These are phyloP conservation scores for Megaceryle torquata DNA, from an alignment of 2,113 vertebrate species.

Conservation along the genomic window DNA sequence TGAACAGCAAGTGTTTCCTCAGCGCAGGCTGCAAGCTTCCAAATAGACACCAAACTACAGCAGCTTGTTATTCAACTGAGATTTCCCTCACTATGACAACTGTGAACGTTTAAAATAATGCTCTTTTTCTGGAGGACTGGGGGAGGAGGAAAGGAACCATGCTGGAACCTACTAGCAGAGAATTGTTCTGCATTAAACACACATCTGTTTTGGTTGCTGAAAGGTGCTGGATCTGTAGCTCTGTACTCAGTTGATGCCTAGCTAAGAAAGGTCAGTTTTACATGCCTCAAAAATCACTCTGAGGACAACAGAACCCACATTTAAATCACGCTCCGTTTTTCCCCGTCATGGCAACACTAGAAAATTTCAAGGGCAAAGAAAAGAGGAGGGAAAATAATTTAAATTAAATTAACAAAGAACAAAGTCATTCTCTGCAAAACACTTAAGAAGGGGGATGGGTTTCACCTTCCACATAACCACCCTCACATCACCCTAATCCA, in stretches of 20 bases:
- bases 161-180: neutral
- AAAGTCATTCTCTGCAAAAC: neutral
- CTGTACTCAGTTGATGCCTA: neutral
- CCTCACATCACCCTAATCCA: neutral
- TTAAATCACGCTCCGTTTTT: neutral
- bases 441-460: neutral
- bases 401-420: neutral
- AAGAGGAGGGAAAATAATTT: neutral
- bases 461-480: neutral
- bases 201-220: neutral
- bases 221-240: neutral
- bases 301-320: neutral
- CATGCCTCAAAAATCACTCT: neutral
- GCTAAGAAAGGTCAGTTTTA: neutral
- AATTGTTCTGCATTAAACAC: neutral
- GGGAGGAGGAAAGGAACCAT: neutral
- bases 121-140: neutral
- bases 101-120: constrained; percentile 10
- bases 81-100: constrained; percentile 47
- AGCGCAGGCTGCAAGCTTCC: neutral
- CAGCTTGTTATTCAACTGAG: constrained; percentile 18
- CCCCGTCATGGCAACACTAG: neutral
- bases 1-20: constrained; percentile 5
- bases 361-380: neutral
- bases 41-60: neutral